These are phyloP conservation scores for Mesorhabditis spiculigera DNA, from an alignment of 2,888 invertebrate species.

Conservation along the genomic window DNA sequence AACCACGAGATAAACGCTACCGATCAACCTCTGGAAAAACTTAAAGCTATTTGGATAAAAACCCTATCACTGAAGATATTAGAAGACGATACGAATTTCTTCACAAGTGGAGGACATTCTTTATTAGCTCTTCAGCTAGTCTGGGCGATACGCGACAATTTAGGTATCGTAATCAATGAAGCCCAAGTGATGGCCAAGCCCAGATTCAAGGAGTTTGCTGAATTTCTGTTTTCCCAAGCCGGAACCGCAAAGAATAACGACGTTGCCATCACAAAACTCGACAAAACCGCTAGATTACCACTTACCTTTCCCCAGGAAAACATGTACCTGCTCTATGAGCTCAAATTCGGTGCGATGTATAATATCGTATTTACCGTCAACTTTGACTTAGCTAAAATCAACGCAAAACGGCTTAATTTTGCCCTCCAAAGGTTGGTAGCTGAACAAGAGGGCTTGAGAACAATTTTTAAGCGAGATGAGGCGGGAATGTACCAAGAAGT, in stretches of 20 bases:
- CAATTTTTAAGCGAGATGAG: slow-evolving; percentile 14
- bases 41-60: slow-evolving; percentile 10
- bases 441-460: slow-evolving; percentile 36
- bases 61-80: slow-evolving; percentile 12
- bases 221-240: neutral
- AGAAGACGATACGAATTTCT: slow-evolving; percentile 33
- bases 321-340: slow-evolving; percentile 43
- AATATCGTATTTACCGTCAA: slow-evolving; percentile 45
- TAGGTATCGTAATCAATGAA: slow-evolving; percentile 20
- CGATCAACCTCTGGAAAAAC: neutral
- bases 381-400: slow-evolving; percentile 19
- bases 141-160: slow-evolving; percentile 38
- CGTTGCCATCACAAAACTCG: neutral
- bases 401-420: slow-evolving; percentile 15
- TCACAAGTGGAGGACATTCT: slow-evolving; percentile 49
- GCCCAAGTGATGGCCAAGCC: slow-evolving; percentile 38
- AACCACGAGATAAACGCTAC: neutral
- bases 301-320: slow-evolving; percentile 46
- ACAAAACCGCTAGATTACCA: slow-evolving; percentile 15
- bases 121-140: slow-evolving; percentile 47
- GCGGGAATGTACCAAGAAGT: slow-evolving; percentile 21
- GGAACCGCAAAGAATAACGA: neutral
- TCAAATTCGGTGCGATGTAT: slow-evolving; percentile 35
- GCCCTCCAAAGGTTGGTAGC: slow-evolving; percentile 27
- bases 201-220: slow-evolving; percentile 24